Base-by-base conservation (phyloP, 2,888 invertebrate genomes). In the Metacarcinus magister region DNA sequence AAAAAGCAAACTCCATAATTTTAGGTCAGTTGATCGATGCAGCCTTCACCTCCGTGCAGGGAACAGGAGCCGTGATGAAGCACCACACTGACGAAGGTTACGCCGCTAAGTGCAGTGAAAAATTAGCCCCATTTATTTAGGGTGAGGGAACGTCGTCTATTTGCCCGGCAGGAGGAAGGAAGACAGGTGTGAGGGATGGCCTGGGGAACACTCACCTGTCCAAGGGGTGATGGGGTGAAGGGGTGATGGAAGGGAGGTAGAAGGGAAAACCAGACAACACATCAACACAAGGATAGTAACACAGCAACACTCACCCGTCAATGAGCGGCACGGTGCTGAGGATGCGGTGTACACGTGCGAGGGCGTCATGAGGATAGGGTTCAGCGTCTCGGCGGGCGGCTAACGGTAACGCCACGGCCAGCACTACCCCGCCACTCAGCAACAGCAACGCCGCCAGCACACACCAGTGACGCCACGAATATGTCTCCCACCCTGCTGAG, bases 401-500 rank as follows among this genome's bases (percentile, higher is more conserved):
- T 13, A 97, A 92, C 82, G 97, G 97, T 39, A 97, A 91, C 32
- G 97, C 97, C 94, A 97, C 96, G 16, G 96, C 97, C 93, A 97
- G 95, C 92, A 96, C 96, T 87, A 97, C 96, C 46, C 96, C 96
- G 16, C 96, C 96, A 39, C 96, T 96, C 87, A 97, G 94, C n/a
- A 97, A 82, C 60, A 97, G 92, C 54, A 97, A 93, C 8, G 96
- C 96, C 94, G 96, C 96, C 95, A 97, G 92, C 43, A 96, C 96
- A 93, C 96, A 96, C 96, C 97, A 97, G 94, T 97, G 97, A 10
- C 97, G 92, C 97, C 97, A 96, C 28, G 96, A 96, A 89, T 96
- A 97, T 10, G 94, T 89, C 93, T 96, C 96, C 93, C 94, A 96
- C n/a, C 95, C 96, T 96, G 96, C 39, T 8, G 44, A 67, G n/a